Percentiles rank a stretch among this genome's conserved stretches.
Conservation (phyloP, 2,888 invertebrate genomes). For the Diplolepis rosae region DNA sequence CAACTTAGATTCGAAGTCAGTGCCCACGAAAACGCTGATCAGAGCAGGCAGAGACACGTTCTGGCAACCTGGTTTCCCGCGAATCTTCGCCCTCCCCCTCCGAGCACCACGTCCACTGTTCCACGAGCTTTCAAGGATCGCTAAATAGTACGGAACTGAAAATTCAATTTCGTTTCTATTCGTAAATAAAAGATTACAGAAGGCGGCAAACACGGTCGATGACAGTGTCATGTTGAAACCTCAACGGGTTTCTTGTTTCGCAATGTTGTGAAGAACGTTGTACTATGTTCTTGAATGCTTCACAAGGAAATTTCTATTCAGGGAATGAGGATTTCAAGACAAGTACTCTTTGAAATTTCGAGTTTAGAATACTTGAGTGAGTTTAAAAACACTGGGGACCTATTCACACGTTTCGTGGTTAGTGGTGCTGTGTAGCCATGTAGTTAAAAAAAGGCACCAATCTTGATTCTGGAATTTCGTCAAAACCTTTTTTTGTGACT, state of each 20-base stretch:
- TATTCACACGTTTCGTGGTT: neutral
- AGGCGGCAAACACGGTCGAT: conserved; percentile 17
- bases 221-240: conserved; percentile 20
- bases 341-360: neutral
- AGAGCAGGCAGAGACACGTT: conserved; percentile 42
- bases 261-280: conserved; percentile 27
- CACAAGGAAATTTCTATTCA: neutral
- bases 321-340: neutral
- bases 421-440: conserved; percentile 9
- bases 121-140: neutral
- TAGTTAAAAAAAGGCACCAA: conserved; percentile 13
- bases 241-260: conserved; percentile 4
- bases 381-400: neutral
- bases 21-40: conserved; percentile 30
- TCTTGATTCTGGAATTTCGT: conserved; percentile 16
- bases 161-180: neutral
- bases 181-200: neutral
- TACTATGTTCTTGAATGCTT: conserved; percentile 4
- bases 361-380: neutral
- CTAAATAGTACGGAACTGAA: neutral
- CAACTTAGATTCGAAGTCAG: conserved; percentile 44
- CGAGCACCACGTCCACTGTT: conserved; percentile 11
- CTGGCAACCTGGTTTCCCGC: conserved; percentile 51
- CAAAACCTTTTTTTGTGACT: neutral
- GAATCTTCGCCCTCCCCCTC: conserved; percentile 36